A percentile compares a stretch with the other conserved stretches of the same genome.
Evolutionary conservation across 2,888 invertebrate species (phyloP).

Genomic region (Molorchus minor): DNA sequence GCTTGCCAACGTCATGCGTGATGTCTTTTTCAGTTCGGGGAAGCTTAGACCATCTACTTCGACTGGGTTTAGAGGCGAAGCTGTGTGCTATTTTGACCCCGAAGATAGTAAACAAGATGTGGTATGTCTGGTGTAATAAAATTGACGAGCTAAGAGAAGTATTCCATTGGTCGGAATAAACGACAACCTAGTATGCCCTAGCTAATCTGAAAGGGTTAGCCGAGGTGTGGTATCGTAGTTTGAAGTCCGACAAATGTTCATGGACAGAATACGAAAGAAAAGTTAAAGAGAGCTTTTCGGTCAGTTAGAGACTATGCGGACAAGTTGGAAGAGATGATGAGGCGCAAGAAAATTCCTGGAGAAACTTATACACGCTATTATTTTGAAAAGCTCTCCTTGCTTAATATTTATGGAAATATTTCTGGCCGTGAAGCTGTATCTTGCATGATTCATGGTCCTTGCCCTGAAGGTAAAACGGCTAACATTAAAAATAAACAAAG

Average conservation of each 20-base stretch:
- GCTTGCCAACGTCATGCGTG: background rate
- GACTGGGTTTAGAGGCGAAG: constrained; percentile 17
- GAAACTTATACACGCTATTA: background rate
- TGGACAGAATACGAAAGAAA: constrained; percentile 36
- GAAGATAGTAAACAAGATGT: constrained; percentile 9
- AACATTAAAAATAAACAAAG: constrained; percentile 32
- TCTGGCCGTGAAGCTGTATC: background rate
- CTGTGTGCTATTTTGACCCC: constrained; percentile 19
- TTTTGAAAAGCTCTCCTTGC: background rate
- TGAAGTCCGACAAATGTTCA: constrained; percentile 21
- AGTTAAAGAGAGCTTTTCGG: constrained; percentile 24
- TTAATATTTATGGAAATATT: constrained; percentile 4
- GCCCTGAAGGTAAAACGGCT: constrained; percentile 38
- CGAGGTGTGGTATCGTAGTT: constrained; percentile 34
- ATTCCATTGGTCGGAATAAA: constrained; percentile 34
- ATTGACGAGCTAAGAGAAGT: constrained; percentile 30
- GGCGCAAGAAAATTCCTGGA: constrained; percentile 14
- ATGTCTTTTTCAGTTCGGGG: background rate
- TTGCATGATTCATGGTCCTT: constrained; percentile 6
- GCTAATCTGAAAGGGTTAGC: constrained; percentile 31
- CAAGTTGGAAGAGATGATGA: constrained; percentile 21
- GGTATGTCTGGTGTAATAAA: constrained; percentile 28
- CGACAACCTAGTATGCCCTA: constrained; percentile 27
- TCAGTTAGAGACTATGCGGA: constrained; percentile 21
- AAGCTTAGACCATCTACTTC: background rate